These are phyloP conservation scores for Ennomos fuscantarius DNA, from an alignment of 2,888 invertebrate genomes.

Conservation along the genomic window DNA sequence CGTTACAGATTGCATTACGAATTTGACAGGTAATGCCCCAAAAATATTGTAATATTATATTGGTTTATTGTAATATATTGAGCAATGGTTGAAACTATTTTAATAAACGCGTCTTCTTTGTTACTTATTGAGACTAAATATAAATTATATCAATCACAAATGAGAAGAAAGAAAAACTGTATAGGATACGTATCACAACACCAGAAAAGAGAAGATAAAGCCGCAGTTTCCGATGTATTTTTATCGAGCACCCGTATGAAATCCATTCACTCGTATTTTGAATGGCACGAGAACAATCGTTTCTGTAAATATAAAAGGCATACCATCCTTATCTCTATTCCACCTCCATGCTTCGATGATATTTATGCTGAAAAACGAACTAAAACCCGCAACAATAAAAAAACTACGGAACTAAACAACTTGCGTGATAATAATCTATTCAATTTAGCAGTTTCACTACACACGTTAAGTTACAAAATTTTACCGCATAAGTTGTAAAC, in stretches of 20 bases:
- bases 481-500: slow-evolving; percentile 10
- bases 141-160: not conserved
- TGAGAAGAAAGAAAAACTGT: not conserved
- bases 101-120: no score
- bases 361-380: slow-evolving; percentile 5
- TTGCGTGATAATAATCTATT: no score
- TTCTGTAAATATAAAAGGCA: slow-evolving; percentile 61
- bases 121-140: no score
- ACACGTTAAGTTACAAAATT: slow-evolving; percentile 19
- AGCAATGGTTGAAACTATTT: no score
- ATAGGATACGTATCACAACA: slow-evolving; percentile 2
- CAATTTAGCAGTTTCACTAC: no score
- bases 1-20: no score
- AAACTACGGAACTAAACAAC: no score
- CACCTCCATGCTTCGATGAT: slow-evolving; percentile 51
- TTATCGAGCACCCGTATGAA: slow-evolving; percentile 67
- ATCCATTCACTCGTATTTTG: slow-evolving; percentile 52
- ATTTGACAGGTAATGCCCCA: no score
- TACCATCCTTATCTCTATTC: slow-evolving; percentile 59
- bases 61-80: no score
- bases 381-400: not conserved
- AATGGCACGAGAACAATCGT: slow-evolving; percentile 65
- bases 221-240: slow-evolving; percentile 50
- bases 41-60: no score
- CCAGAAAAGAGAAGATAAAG: slow-evolving; percentile 5